These are phyloP conservation scores for Phenganax stokvisi DNA, from an alignment of 92 coral and sea anemone genomes.

Conservation along the genomic window DNA sequence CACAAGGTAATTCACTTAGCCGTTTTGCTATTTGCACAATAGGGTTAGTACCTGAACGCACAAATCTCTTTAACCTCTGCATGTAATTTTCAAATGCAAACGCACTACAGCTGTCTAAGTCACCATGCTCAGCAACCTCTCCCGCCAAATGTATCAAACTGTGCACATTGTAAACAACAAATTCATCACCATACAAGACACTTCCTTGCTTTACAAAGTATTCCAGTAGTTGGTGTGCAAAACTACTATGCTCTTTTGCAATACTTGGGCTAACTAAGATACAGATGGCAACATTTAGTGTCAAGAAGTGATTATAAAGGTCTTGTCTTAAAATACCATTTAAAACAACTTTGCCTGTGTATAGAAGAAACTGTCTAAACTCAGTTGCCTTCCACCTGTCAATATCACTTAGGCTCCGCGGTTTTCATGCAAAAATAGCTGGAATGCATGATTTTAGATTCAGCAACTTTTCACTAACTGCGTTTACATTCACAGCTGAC, in stretches of 20 bases:
- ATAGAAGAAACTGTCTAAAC: conserved; percentile 13
- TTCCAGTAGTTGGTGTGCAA: conserved; percentile 3
- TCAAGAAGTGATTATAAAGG: conserved; percentile 1
- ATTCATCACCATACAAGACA: conserved; percentile 1
- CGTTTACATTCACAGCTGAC: conserved; percentile 15
- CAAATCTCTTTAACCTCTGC: conserved; percentile 11
- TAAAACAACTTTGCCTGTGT: conserved; percentile 13
- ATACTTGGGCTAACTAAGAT: conserved; percentile 9
- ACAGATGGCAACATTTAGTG: neutral
- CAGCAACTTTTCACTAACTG: conserved; percentile 6
- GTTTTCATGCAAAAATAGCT: conserved; percentile 7
- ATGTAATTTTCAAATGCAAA: neutral
- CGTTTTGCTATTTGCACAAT: conserved; percentile 20
- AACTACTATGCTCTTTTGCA: neutral
- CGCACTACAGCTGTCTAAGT: conserved; percentile 11
- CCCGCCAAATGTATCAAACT: conserved; percentile 10
- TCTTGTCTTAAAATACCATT: conserved; percentile 7
- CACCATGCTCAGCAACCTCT: conserved; percentile 9
- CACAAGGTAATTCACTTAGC: conserved; percentile 4
- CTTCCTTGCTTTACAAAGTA: conserved; percentile 1
- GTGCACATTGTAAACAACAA: conserved; percentile 24
- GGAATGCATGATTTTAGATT: conserved; percentile 17
- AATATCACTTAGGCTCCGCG: conserved; percentile 1
- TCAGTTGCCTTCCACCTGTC: conserved; percentile 13
- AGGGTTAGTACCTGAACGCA: conserved; percentile 9